Evolutionary conservation across 2,113 vertebrate genomes (phyloP).

Genomic region (Cariama cristata): DNA sequence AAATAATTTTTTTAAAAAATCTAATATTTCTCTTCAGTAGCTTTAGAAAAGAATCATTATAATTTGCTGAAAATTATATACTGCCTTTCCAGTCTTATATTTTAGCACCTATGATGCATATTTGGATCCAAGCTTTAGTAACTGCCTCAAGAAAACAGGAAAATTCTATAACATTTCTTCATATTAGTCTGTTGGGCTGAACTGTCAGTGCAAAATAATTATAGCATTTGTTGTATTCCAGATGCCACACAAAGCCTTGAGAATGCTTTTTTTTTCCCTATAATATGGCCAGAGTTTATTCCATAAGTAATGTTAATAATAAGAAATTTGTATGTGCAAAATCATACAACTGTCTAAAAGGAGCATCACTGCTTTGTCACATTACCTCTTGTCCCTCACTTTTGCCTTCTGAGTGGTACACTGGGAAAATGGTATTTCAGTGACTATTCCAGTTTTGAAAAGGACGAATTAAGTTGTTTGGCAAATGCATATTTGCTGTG

Average conservation of each 20-base stretch:
- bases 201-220: not conserved
- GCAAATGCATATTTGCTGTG: not conserved
- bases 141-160: not conserved
- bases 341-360: not conserved
- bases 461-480: not conserved
- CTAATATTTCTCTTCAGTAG: not conserved
- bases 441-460: not conserved
- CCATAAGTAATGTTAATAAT: not conserved
- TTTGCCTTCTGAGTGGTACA: not conserved
- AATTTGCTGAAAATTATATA: not conserved
- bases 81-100: not conserved
- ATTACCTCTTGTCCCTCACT: not conserved
- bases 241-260: not conserved
- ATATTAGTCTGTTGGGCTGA: not conserved
- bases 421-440: not conserved
- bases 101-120: not conserved
- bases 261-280: not conserved
- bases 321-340: not conserved
- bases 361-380: not conserved
- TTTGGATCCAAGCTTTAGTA: not conserved
- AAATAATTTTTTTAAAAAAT: not conserved
- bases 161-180: not conserved
- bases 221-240: not conserved
- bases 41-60: not conserved
- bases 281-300: not conserved